phyloP scores from a whole-genome alignment of 1,140 invertebrate species.

The Drosophila neocordata region DNA sequence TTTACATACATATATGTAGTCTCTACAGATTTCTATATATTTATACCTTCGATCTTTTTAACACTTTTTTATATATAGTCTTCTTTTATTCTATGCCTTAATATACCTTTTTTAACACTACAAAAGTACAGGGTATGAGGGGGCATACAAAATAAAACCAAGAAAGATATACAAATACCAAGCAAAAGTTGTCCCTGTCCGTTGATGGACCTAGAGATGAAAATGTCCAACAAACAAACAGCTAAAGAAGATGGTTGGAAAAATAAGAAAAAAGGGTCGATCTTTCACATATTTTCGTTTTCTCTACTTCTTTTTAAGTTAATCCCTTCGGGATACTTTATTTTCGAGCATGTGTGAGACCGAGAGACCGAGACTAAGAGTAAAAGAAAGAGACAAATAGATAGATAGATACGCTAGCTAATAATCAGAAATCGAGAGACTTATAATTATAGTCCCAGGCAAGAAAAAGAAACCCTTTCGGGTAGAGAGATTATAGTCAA shows the following conservation, averaged over 20 bases:
- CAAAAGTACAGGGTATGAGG: not conserved
- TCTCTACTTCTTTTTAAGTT: constrained; percentile 24
- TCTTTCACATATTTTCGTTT: constrained; percentile 34
- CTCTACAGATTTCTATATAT: too few species aligned
- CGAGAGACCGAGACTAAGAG: constrained; percentile 20
- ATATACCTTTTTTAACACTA: not conserved
- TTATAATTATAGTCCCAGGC: constrained; percentile 64
- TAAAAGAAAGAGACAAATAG: constrained; percentile 30
- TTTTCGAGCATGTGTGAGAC: constrained; percentile 14
- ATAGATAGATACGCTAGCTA: constrained; percentile 60
- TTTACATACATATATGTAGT: too few species aligned
- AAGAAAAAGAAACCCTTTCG: constrained; percentile 58
- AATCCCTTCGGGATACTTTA: constrained; percentile 54
- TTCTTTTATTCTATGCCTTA: too few species aligned
- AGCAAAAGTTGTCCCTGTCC: constrained; percentile 10
- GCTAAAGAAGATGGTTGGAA: constrained; percentile 18
- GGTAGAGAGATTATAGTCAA: constrained; percentile 71
- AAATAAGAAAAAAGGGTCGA: constrained; percentile 35
- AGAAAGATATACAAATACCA: constrained; percentile 55
- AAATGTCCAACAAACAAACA: constrained; percentile 10
- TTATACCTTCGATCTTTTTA: too few species aligned
- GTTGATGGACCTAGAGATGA: constrained; percentile 5
- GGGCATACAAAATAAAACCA: constrained; percentile 14
- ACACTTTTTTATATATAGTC: not conserved
- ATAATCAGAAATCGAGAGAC: constrained; percentile 60